Base-by-base conservation (phyloP, 2,113 vertebrate genomes). In the Upupa epops region DNA sequence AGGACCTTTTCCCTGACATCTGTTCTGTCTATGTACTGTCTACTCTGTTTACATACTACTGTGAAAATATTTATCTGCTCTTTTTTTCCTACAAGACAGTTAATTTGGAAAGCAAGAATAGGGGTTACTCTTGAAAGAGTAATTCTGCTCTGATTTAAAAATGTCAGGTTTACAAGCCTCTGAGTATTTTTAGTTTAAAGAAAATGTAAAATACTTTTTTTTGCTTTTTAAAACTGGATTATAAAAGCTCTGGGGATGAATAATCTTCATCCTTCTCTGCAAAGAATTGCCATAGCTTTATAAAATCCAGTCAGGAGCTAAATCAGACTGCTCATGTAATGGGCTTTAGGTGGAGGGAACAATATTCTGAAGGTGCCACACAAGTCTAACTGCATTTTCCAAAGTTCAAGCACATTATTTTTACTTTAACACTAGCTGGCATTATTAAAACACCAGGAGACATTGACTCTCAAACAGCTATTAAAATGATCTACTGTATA, bases 401-500 rank as follows among this genome's bases (percentile, higher is more conserved):
- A 92, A 90, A 96, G 90, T 90, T 95, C 88, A 95, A 88, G 60
- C 56, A 90, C 72, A 74, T 94, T 94, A 90, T 90, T 93, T 94
- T 88, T 92, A 46, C 80, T 73, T 4, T 69, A 92, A 64, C 36
- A 36, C 54, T 91, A 60, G 34, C 16, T 4, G 0, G 40, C 51
- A 66, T 88, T 90, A 90, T 83, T 95, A 85, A 93, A 94, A 88
- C 77, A 88, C 17, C 51, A 70, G 60, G 51, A 83, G 68, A 81
- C 69, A 56, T 21, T 73, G 72, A 77, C 48, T 94, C 80, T 86
- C 14, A 48, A 66, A 59, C 70, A 24, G 34, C 28, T 91, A 19
- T 88, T 92, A 51, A n/a, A 68, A 74, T 90, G 83, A 93, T 93
- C 32, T 86, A 81, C 22, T 51, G 48, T 48, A 32, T 45, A 18